Percentiles rank a stretch among this genome's conserved stretches.
phyloP scores from a whole-genome alignment of 2,797 vertebrate genomes.

The Melanotaenia maccullochi region DNA sequence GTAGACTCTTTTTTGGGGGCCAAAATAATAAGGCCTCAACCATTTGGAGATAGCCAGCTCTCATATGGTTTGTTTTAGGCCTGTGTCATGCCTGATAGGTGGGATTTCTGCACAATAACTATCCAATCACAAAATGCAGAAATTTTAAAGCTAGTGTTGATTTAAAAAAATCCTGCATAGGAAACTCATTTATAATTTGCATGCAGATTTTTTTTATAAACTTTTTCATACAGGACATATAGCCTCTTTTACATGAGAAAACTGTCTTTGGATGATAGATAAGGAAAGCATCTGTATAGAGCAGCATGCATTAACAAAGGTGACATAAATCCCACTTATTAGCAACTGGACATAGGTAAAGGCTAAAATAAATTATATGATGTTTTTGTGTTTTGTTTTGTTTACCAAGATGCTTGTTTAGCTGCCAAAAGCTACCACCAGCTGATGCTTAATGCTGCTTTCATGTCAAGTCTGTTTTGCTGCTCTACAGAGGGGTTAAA shows the following conservation, averaged over 20 bases:
- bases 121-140: background rate
- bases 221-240: no score
- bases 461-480: background rate
- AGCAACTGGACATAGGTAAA: background rate
- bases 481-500: background rate
- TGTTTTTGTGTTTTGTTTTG: background rate
- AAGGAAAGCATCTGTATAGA: background rate
- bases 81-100: background rate
- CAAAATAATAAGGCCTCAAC: background rate
- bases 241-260: no score
- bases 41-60: background rate
- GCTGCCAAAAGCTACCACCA: conserved; percentile 1
- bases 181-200: background rate
- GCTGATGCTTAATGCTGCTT: conserved; percentile 27
- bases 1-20: conserved; percentile 14
- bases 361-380: conserved; percentile 15
- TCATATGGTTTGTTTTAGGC: conserved; percentile 17
- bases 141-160: background rate
- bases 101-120: background rate
- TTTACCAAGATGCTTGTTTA: background rate
- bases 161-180: background rate
- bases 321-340: background rate
- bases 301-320: background rate
- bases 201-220: background rate
- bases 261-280: no score